Evolutionary conservation across 1,140 invertebrate genomes (phyloP), one percentile per base, ranked within the genome.

Genomic region (Apolygus lucorum): DNA sequence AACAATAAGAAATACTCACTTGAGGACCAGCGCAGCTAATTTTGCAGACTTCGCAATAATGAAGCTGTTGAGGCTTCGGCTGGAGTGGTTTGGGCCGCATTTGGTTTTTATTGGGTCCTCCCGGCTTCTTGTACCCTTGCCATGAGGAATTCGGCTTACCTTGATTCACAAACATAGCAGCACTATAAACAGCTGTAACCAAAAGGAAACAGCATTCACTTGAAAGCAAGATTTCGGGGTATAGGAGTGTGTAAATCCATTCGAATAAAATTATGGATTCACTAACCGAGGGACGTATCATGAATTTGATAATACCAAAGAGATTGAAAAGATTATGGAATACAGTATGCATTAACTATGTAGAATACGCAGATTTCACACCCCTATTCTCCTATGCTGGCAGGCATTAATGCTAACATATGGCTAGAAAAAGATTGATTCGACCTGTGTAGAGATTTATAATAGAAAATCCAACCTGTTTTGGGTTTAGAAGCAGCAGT

Each of bases 31-130:
- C 95, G 82, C 95, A 98, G 72, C 93, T 97, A 76, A 99, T 98
- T 78, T 98, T 97, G 80, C 96, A 99, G 2, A 98, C 92, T 79
- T 97, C 93, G 78, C 93, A 96, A 79, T 96, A 96, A 79, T 95
- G 92, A 63, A 96, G 81, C 76, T 95, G 92, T 76, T 95, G 92
- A 17, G 92, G 90, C 75, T 94, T 93, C 0, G 91, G 91, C 17
- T 90, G 88, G 4, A 59, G 22, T 17, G 88, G 87, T 79, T 93
- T 93, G 0, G 88, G 83, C 68, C 88, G 80, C 78, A 86, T 85
- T 73, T 85, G 78, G 82, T 84, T 34, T 81, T 84, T 74, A 78
- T 78, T 34, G 28, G 75, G 79, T 63, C 82, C 85, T 73, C 81
- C 82, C 68, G 84, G 84, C 72, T 90, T 89, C 74, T 88, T 88